These are phyloP conservation scores for Cephus spinipes DNA, from an alignment of 2,888 invertebrate species.

Conservation along the genomic window DNA sequence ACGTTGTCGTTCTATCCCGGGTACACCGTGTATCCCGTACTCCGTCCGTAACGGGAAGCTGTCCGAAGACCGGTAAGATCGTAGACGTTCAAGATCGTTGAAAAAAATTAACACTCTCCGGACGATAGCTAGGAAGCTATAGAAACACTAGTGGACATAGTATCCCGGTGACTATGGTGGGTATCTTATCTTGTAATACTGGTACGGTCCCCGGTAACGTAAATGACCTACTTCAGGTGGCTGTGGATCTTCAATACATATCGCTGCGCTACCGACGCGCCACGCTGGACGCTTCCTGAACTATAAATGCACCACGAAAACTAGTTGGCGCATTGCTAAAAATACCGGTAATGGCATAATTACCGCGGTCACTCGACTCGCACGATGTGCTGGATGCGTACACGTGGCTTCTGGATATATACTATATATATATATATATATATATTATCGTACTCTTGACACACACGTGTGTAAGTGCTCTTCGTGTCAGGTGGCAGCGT, in stretches of 20 bases:
- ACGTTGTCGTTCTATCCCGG: not conserved
- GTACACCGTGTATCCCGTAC: not conserved
- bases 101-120: not conserved
- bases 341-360: constrained; percentile 13
- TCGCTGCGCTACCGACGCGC: not conserved
- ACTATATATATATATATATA: no score
- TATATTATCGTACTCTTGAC: not conserved
- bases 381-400: not conserved
- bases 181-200: not conserved
- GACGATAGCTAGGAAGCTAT: not conserved
- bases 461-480: constrained; percentile 15
- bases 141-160: not conserved
- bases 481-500: constrained; percentile 32
- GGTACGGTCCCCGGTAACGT: not conserved
- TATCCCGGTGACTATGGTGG: not conserved
- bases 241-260: not conserved
- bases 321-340: constrained; percentile 10
- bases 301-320: constrained; percentile 18
- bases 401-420: not conserved
- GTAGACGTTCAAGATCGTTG: not conserved
- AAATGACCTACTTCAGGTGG: not conserved
- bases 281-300: constrained; percentile 13
- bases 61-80: not conserved
- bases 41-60: not conserved
- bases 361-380: constrained; percentile 1